phyloP scores from a whole-genome alignment of 2,888 invertebrate species.

The Drepanosiphum platanoidis region DNA sequence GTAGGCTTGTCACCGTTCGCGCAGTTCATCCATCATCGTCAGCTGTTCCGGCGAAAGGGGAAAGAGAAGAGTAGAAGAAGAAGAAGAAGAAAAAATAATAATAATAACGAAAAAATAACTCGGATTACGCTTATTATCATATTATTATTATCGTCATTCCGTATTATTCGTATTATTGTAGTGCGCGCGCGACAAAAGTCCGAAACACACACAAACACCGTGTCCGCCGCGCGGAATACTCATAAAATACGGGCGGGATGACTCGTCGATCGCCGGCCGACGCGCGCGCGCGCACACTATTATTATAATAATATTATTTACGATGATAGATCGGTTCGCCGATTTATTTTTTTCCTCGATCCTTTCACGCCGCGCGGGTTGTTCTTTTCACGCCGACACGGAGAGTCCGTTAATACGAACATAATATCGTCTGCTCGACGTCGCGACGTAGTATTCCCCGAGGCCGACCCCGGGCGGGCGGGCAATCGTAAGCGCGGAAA shows the following conservation, averaged over 20 bases:
- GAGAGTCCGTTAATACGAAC: no score
- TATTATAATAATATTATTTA: neutral
- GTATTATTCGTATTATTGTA: slow-evolving; percentile 24
- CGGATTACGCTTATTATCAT: slow-evolving; percentile 53
- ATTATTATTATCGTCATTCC: slow-evolving; percentile 29
- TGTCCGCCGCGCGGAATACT: slow-evolving; percentile 47
- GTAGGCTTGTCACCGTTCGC: slow-evolving; percentile 36
- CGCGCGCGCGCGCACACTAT: neutral
- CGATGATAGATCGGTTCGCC: slow-evolving; percentile 43
- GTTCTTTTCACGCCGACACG: no score
- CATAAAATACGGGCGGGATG: slow-evolving; percentile 37
- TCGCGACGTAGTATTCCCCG: neutral
- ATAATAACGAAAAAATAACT: slow-evolving; percentile 19
- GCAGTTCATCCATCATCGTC: slow-evolving; percentile 37
- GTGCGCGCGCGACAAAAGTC: slow-evolving; percentile 27
- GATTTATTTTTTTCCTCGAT: neutral
- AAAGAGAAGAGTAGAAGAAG: neutral
- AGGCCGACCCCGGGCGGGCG: neutral
- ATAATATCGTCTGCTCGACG: no score
- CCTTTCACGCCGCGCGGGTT: neutral
- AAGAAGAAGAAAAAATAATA: slow-evolving; percentile 20
- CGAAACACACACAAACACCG: neutral
- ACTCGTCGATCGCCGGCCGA: slow-evolving; percentile 35
- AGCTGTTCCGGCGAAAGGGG: neutral
- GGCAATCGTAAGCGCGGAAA: no score